Base-by-base conservation (phyloP, 2,888 invertebrate species). In the Blastobasis adustella region DNA sequence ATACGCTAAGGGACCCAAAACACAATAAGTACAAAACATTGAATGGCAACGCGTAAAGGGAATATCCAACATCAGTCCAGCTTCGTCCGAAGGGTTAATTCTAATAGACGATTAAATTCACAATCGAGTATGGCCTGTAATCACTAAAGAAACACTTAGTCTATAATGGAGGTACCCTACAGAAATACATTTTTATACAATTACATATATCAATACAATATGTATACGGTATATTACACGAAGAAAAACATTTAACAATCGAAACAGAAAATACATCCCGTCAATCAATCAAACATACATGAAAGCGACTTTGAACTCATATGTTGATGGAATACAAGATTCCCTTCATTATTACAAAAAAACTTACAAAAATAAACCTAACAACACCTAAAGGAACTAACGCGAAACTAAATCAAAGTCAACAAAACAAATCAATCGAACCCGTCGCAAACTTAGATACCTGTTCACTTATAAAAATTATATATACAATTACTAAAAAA, bases 111-210 rank as follows among this genome's bases (percentile, higher is more conserved):
- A 74, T 69, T 79, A 82, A 83, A 81, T 81, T 82, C 83, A 81
- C 74, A 67, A 58, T 71, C 79, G 82, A 85, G 83, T 85, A 83
- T 85, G 84, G 79, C 82, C 65, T 70, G 69, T 76, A 75, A 68
- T 73, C 67, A 76, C 82, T 82, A 82, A 79, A 65, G 77, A 81
- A 84, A 83, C 80, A 71, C 82, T 84, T 83, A 85, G 49, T 50
- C 69, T 73, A 73, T 61, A 60, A 61, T 63, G 61, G 69, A 80
- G 66, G 65, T 79, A 75, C 71, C 73, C 75, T 81, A 82, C 60
- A 53, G 64, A 70, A 76, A 73, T 79, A 80, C 65, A 71, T 56
- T 71, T 73, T 78, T 80, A 75, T 79, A 85, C 79, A 80, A 59
- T 73, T 66, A 75, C 67, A 69, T 73, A 69, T 73, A 70, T 76